Conservation (phyloP, 2,797 vertebrate genomes). For the Tokudaia tokunoshimensis region DNA sequence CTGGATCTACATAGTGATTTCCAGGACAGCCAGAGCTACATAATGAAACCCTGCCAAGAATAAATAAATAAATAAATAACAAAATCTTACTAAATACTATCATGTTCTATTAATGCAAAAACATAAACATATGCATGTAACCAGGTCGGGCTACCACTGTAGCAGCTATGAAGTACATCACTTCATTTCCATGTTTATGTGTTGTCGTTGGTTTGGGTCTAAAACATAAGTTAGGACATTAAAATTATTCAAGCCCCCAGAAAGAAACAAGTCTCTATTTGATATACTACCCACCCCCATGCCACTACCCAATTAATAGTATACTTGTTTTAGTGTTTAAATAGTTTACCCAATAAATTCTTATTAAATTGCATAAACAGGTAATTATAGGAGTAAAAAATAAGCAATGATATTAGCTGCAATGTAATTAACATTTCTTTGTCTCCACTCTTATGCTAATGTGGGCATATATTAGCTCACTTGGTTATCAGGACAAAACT, state of each 20-base stretch:
- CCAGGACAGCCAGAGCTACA: background rate
- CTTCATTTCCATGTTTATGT: background rate
- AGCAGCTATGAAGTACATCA: background rate
- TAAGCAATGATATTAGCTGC: background rate
- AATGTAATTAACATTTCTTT: background rate
- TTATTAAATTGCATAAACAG: constrained; percentile 21
- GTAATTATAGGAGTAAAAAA: constrained; percentile 35
- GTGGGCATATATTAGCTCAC: background rate
- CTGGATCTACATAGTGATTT: background rate
- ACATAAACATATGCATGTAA: background rate
- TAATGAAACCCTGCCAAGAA: background rate
- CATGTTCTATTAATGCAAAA: background rate
- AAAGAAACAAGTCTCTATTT: background rate
- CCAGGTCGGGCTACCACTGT: background rate
- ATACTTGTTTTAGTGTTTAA: constrained; percentile 44
- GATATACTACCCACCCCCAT: background rate
- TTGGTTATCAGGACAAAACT: background rate
- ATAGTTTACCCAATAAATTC: background rate
- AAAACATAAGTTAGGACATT: constrained; percentile 36
- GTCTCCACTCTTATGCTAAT: background rate
- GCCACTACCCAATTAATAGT: background rate
- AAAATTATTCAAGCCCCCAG: background rate
- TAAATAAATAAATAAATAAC: background rate
- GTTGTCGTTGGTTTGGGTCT: background rate
- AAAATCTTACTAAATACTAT: constrained; percentile 44